Evolutionary conservation across 2,113 vertebrate species (phyloP).

Genomic region (Eretmochelys imbricata): DNA sequence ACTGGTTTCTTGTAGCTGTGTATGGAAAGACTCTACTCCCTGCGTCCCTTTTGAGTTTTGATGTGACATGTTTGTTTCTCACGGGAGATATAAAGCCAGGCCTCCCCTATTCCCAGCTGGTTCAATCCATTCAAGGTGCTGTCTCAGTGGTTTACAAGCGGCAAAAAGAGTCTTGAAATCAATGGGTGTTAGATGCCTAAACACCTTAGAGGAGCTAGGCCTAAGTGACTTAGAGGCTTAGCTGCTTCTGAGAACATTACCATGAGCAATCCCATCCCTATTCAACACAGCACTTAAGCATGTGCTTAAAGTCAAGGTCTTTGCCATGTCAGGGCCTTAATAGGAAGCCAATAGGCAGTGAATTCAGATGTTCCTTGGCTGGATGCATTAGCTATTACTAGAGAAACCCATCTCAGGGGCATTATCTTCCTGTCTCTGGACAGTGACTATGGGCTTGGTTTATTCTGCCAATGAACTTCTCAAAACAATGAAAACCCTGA

Average conservation of each 20-base stretch:
- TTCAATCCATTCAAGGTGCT: not conserved
- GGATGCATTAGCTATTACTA: not conserved
- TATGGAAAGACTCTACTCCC: not conserved
- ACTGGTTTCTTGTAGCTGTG: not conserved
- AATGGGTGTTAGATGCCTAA: not conserved
- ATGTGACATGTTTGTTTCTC: not conserved
- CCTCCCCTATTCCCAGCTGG: not conserved
- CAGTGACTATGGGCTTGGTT: not conserved
- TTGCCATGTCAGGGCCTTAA: not conserved
- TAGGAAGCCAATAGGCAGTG: not conserved
- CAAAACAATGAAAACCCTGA: not conserved
- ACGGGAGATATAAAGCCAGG: not conserved
- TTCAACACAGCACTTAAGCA: not conserved
- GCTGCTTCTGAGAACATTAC: not conserved
- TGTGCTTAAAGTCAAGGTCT: not conserved
- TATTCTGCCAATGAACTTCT: not conserved
- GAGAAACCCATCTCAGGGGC: not conserved
- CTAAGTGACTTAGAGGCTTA: not conserved
- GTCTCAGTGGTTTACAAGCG: not conserved
- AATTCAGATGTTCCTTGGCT: not conserved
- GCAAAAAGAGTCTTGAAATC: not conserved
- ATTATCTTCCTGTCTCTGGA: not conserved
- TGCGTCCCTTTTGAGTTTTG: not conserved
- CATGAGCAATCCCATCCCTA: not conserved
- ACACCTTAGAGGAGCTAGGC: not conserved